Percentiles rank a stretch among this genome's conserved stretches.
These are phyloP conservation scores for Paramisgurnus dabryanus DNA, from an alignment of 2,113 vertebrate species.

Conservation along the genomic window DNA sequence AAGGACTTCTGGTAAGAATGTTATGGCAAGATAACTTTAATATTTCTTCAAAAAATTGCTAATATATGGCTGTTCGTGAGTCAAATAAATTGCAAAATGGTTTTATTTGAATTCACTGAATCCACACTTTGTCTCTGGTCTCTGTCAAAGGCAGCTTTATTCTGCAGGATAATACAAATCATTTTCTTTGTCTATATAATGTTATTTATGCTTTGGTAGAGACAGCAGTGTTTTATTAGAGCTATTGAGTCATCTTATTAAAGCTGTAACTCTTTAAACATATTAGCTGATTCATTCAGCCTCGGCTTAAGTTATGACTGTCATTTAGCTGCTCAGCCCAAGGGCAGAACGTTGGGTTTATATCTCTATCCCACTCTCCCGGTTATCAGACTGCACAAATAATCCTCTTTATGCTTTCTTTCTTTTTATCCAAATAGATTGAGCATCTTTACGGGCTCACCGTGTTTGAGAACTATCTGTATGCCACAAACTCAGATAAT, in stretches of 20 bases:
- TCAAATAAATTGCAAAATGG: too few species aligned
- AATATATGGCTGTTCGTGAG: too few species aligned
- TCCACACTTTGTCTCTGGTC: too few species aligned
- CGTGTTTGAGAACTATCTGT: constrained; percentile 96
- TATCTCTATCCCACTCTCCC: not conserved
- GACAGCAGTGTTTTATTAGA: constrained; percentile 65
- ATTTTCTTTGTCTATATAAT: too few species aligned
- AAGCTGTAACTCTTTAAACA: constrained; percentile 56
- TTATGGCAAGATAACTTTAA: not conserved
- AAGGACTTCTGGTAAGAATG: constrained; percentile 90
- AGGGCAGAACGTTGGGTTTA: constrained; percentile 36
- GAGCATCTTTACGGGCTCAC: constrained; percentile 93
- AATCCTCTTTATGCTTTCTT: not conserved
- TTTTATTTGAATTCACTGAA: too few species aligned
- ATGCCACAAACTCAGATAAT: constrained; percentile 96
- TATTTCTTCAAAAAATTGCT: not conserved
- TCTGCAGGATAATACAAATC: too few species aligned
- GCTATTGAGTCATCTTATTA: constrained; percentile 62
- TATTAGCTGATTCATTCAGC: constrained; percentile 59
- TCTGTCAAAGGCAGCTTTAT: too few species aligned
- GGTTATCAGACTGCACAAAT: not conserved
- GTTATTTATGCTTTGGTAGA: constrained; percentile 3
- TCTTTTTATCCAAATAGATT: constrained; percentile 68
- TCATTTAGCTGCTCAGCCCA: constrained; percentile 60
- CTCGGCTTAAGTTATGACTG: constrained; percentile 60